Evolutionary conservation across 2,888 invertebrate genomes (phyloP).

Genomic region (Hipparchia sbordonii): DNA sequence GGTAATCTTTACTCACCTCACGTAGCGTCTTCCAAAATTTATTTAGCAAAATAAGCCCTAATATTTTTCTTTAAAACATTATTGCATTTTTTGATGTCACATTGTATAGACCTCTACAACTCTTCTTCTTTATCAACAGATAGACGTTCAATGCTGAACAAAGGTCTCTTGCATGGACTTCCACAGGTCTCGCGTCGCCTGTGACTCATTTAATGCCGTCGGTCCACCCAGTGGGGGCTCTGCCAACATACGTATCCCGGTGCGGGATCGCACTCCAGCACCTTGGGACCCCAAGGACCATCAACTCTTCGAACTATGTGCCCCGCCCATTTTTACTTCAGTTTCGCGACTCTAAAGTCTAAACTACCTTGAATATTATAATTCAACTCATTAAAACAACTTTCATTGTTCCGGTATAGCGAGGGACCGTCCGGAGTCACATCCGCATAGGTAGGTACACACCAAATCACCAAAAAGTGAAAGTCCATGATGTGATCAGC

Average conservation of each 20-base stretch:
- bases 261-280: no score
- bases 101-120: neutral
- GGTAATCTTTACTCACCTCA: neutral
- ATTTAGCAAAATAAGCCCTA: neutral
- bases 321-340: no score
- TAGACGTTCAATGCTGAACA: no score
- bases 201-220: no score
- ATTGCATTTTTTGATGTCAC: neutral
- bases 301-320: no score
- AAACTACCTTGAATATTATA: conserved; percentile 33
- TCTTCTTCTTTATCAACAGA: neutral
- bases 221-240: no score
- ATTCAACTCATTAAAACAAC: conserved; percentile 59
- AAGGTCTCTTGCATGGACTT: no score
- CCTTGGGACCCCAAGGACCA: no score
- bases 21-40: neutral
- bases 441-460: conserved; percentile 52
- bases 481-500: conserved; percentile 72
- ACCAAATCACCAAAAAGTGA: conserved; percentile 76
- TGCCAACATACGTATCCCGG: no score
- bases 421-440: conserved; percentile 49
- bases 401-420: conserved; percentile 71
- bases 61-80: neutral
- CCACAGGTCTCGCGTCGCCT: no score
- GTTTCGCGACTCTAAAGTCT: conserved; percentile 3